phyloP scores from a whole-genome alignment of 2,888 invertebrate species.

The Eremobia ochroleuca region DNA sequence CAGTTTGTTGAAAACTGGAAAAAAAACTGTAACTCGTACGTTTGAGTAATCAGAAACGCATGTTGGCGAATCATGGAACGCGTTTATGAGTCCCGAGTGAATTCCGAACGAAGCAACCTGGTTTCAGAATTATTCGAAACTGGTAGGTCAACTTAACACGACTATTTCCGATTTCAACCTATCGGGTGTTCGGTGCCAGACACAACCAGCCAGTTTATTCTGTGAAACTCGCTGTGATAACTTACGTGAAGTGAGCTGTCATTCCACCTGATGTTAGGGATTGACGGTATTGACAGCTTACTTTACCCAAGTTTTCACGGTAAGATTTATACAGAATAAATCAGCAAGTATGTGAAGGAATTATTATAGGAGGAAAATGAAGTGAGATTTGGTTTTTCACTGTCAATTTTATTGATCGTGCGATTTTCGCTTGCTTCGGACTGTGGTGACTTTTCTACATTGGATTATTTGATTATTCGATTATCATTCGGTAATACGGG shows the following conservation, averaged over 20 bases:
- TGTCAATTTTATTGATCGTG: neutral
- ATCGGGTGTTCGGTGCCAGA: neutral
- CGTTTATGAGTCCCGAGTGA: constrained; percentile 27
- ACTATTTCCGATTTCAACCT: neutral
- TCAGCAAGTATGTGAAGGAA: neutral
- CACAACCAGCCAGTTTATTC: neutral
- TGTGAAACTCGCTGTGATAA: neutral
- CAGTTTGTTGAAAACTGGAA: constrained; percentile 39
- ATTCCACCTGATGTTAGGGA: neutral
- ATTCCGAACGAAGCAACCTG: constrained; percentile 8
- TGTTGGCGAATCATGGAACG: constrained; percentile 32
- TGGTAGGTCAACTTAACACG: constrained; percentile 20
- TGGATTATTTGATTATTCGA: no score
- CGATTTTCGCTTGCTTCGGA: neutral
- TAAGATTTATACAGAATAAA: neutral
- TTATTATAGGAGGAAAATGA: neutral
- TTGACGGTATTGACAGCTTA: neutral
- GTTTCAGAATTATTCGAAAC: constrained; percentile 33
- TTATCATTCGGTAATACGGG: no score
- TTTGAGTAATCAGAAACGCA: constrained; percentile 50
- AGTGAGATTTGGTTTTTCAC: neutral
- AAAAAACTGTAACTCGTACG: constrained; percentile 16
- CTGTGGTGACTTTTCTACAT: neutral
- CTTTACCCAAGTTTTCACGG: neutral
- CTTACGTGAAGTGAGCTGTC: neutral